These are phyloP conservation scores for Columba livia DNA, from an alignment of 2,113 vertebrate species.

Conservation along the genomic window DNA sequence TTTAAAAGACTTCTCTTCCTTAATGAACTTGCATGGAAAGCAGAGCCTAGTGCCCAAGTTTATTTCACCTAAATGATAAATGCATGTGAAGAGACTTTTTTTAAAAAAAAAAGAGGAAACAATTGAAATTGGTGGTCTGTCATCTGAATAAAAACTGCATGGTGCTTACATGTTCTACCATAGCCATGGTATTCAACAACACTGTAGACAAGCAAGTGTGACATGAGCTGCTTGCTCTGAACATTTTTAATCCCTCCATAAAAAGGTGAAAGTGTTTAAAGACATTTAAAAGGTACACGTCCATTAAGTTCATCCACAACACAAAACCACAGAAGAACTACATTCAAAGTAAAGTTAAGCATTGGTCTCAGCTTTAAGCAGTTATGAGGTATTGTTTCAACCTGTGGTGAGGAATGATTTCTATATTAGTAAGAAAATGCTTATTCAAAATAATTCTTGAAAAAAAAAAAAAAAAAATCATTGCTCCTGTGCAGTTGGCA, in stretches of 20 bases:
- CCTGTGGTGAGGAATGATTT: slow-evolving; percentile 13
- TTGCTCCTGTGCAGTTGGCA: not conserved
- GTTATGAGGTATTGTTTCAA: slow-evolving; percentile 53
- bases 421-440: not conserved
- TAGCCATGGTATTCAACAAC: slow-evolving; percentile 44
- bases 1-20: slow-evolving; percentile 63
- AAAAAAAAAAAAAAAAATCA: not conserved
- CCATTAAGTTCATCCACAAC: slow-evolving; percentile 47
- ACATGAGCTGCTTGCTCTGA: not conserved
- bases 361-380: slow-evolving; percentile 36
- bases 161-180: not conserved
- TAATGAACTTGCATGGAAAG: slow-evolving; percentile 62
- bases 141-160: slow-evolving; percentile 14
- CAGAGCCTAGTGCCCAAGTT: slow-evolving; percentile 28
- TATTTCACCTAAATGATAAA: slow-evolving; percentile 51
- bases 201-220: slow-evolving; percentile 16
- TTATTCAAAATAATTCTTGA: not conserved
- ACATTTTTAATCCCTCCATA: slow-evolving; percentile 17
- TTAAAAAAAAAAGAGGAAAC: not conserved
- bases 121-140: not conserved
- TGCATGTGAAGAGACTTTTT: not conserved
- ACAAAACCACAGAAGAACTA: slow-evolving; percentile 46
- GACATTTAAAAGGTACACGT: slow-evolving; percentile 44
- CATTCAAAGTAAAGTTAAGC: slow-evolving; percentile 36
- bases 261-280: slow-evolving; percentile 35